Evolutionary conservation across 1,140 invertebrate species (phyloP).

Genomic region (Dendroctonus ponderosae): DNA sequence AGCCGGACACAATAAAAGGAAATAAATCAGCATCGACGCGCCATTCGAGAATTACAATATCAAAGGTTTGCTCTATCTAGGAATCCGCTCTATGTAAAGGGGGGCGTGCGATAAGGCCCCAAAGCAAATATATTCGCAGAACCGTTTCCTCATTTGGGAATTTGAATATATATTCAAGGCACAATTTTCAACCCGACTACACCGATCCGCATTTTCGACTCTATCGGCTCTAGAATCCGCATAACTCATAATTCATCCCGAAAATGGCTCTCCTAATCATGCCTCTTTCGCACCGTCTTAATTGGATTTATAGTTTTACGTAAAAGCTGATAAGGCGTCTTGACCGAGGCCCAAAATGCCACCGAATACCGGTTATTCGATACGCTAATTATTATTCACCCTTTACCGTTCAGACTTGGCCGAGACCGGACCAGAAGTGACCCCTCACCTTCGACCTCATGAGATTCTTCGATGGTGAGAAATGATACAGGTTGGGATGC

Average conservation of each 20-base stretch:
- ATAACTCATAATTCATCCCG: constrained; percentile 31
- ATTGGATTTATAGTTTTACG: too few relatives aligned
- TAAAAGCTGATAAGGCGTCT: background rate
- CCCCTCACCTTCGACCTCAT: constrained; percentile 7
- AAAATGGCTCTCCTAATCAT: too few relatives aligned
- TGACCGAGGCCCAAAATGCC: background rate
- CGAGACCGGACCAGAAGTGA: constrained; percentile 1
- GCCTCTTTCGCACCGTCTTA: too few relatives aligned
- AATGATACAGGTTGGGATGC: constrained; percentile 7
- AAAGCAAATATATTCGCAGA: constrained; percentile 47
- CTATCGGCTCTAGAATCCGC: constrained; percentile 42
- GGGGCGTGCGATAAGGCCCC: constrained; percentile 41
- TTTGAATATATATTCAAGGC: constrained; percentile 48
- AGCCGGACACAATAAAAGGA: background rate
- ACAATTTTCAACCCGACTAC: constrained; percentile 41
- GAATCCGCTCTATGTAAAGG: constrained; percentile 43
- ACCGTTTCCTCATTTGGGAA: constrained; percentile 45
- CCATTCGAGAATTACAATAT: constrained; percentile 47
- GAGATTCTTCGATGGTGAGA: constrained; percentile 2
- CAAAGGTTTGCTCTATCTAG: constrained; percentile 46
- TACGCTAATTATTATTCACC: constrained; percentile 21
- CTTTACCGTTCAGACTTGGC: background rate
- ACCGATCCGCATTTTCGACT: constrained; percentile 36
- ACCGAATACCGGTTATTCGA: background rate
- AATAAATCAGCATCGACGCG: constrained; percentile 40